Conservation (phyloP, 2,888 invertebrate genomes). For the Agonopterix arenella region DNA sequence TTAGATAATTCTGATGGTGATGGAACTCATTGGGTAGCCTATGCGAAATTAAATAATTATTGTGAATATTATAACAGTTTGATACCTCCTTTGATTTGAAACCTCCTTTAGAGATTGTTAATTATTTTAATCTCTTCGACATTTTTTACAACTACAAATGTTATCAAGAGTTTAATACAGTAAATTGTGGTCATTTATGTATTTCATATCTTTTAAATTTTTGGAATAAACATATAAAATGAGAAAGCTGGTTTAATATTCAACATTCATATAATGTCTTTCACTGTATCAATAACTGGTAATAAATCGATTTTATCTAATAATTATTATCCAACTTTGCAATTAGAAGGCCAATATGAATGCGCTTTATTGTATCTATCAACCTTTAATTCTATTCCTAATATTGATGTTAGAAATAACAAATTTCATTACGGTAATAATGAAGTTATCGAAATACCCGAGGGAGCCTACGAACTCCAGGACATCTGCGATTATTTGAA, state of each 20-base stretch:
- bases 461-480: slow-evolving; percentile 13
- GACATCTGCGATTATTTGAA: slow-evolving; percentile 17
- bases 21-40: too few relatives aligned
- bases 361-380: slow-evolving; percentile 14
- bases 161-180: slow-evolving; percentile 23
- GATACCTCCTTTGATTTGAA: too few relatives aligned
- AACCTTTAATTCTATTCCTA: slow-evolving; percentile 22
- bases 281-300: slow-evolving; percentile 18
- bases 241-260: background rate
- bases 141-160: slow-evolving; percentile 22
- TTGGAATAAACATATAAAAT: slow-evolving; percentile 12
- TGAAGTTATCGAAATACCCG: slow-evolving; percentile 22
- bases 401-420: slow-evolving; percentile 31
- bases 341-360: slow-evolving; percentile 14
- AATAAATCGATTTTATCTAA: slow-evolving; percentile 10
- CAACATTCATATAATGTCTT: slow-evolving; percentile 7
- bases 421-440: slow-evolving; percentile 22
- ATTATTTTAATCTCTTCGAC: too few relatives aligned
- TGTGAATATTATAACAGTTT: too few relatives aligned
- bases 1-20: too few relatives aligned
- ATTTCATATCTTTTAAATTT: slow-evolving; percentile 19
- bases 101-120: too few relatives aligned
- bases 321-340: slow-evolving; percentile 9
- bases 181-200: slow-evolving; percentile 29
- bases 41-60: too few relatives aligned